Evolutionary conservation across 2,113 vertebrate genomes (phyloP).

Genomic region (Phalacrocorax pelagicus): DNA sequence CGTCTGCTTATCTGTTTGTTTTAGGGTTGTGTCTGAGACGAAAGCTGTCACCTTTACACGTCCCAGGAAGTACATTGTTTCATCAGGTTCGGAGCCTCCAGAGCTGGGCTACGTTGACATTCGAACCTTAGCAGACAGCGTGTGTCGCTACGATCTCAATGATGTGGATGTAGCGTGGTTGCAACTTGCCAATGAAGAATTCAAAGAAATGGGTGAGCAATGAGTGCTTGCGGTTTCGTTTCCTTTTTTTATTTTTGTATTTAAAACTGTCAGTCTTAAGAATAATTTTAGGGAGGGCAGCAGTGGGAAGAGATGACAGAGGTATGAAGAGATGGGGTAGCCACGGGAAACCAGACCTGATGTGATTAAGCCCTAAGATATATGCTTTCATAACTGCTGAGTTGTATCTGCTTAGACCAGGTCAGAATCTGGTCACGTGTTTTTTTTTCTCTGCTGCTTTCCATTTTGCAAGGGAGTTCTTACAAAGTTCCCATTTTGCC

Average conservation of each 20-base stretch:
- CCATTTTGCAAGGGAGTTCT: not conserved
- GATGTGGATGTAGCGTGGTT: slow-evolving; percentile 91
- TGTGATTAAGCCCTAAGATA: not conserved
- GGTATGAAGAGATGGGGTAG: not conserved
- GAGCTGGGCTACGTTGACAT: slow-evolving; percentile 90
- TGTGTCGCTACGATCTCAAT: slow-evolving; percentile 92
- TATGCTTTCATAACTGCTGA: fast-evolving
- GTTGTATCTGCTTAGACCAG: not conserved
- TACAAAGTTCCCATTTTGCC: not conserved
- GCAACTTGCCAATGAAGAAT: slow-evolving; percentile 86
- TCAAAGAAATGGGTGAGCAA: slow-evolving; percentile 90
- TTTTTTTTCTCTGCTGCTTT: not conserved
- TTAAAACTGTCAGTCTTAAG: not conserved
- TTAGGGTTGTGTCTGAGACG: slow-evolving; percentile 82
- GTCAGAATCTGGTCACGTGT: not conserved
- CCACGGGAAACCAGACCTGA: not conserved
- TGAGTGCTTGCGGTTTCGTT: not conserved
- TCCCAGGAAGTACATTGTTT: slow-evolving; percentile 90
- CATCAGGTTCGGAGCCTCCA: slow-evolving; percentile 80
- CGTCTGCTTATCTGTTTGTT: not conserved
- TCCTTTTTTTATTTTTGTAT: not conserved
- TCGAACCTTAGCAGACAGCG: slow-evolving; percentile 84
- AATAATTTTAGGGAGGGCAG: not conserved
- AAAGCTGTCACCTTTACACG: slow-evolving; percentile 83
- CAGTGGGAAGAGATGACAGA: not conserved